Base-by-base conservation (phyloP, 2,113 vertebrate genomes). In the Cercopithecus mona region DNA sequence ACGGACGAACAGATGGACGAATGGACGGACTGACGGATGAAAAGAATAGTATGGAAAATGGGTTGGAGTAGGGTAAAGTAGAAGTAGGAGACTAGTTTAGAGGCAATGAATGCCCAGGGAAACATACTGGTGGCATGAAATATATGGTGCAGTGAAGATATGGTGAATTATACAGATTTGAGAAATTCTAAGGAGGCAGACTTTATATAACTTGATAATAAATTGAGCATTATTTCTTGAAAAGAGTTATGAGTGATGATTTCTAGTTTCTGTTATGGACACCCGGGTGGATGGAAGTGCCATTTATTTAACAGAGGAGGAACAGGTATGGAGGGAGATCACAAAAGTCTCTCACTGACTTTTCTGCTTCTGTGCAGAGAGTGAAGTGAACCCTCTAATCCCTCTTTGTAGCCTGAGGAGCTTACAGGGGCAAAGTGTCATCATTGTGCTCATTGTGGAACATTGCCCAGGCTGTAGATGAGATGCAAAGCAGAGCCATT, bases 281-380 rank as follows among this genome's bases (percentile, higher is more conserved):
- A 52, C 52, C 25, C 73, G 55, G n/a, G 18, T 80, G 23, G 23
- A 48, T 48, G 38, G 23, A 66, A 30, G 35, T 79, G 50, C 16
- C 43, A 43, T 72, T 90, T 73, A 57, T 30, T 90, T 72, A 72
- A 52, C 8, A 23, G 38, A 3, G 7, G 30, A 79, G 73, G 48
- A 27, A 14, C 3, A 23, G 38, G 14, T 88, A 57, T 82, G 50
- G 43, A 80, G 17, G 40, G 50, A 61, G 30, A 64, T 43, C 6
- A 10, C 73, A 43, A 43, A 80, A 93, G 22, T 86, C 52, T 43
- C 23, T 64, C 32, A 55, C 22, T 75, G 64, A 25, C 27, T 61
- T 90, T 80, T 30, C 43, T 64, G 55, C 61, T 32, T 90, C 76
- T 86, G 64, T 73, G 22, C 38, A 94, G 73, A 96, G 32, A 96